Conservation (phyloP, 2,113 vertebrate species). For the Xiphias gladius region DNA sequence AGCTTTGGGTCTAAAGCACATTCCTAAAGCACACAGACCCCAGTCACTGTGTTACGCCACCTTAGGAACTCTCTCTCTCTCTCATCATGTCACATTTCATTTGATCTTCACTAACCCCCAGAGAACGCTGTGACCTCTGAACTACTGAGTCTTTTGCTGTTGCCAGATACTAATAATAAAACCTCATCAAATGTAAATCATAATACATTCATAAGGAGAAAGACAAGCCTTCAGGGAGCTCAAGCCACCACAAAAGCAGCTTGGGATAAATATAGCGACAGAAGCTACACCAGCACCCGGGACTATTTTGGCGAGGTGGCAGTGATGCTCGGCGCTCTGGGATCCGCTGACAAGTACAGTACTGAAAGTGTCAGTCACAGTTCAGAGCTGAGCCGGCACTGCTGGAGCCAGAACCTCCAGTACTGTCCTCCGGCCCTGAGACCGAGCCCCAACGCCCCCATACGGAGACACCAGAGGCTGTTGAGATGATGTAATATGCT, state of each 20-base stretch:
- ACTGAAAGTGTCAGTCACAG: constrained; percentile 73
- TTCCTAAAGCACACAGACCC: neutral
- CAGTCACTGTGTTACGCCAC: neutral
- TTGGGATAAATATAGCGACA: constrained; percentile 73
- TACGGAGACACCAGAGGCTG: constrained; percentile 44
- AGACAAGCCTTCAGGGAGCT: constrained; percentile 61
- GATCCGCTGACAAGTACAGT: constrained; percentile 85
- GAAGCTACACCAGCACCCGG: constrained; percentile 57
- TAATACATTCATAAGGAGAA: constrained; percentile 66
- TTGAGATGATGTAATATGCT: constrained; percentile 39
- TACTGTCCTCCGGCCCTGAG: constrained; percentile 49
- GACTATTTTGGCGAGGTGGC: constrained; percentile 83
- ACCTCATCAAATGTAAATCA: constrained; percentile 55
- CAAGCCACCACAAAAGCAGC: constrained; percentile 68
- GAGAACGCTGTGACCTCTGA: constrained; percentile 16
- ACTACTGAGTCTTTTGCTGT: constrained; percentile 8
- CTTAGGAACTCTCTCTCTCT: constrained; percentile 7
- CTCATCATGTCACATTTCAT: constrained; percentile 23
- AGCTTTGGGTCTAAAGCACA: neutral
- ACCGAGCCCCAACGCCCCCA: constrained; percentile 29
- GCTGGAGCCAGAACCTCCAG: constrained; percentile 58
- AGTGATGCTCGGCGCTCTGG: constrained; percentile 68
- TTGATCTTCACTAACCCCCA: constrained; percentile 8
- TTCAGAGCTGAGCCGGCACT: constrained; percentile 69
- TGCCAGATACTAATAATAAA: constrained; percentile 54